phyloP scores from a whole-genome alignment of 2,888 invertebrate genomes.

The Branchipolynoe longqiensis region DNA sequence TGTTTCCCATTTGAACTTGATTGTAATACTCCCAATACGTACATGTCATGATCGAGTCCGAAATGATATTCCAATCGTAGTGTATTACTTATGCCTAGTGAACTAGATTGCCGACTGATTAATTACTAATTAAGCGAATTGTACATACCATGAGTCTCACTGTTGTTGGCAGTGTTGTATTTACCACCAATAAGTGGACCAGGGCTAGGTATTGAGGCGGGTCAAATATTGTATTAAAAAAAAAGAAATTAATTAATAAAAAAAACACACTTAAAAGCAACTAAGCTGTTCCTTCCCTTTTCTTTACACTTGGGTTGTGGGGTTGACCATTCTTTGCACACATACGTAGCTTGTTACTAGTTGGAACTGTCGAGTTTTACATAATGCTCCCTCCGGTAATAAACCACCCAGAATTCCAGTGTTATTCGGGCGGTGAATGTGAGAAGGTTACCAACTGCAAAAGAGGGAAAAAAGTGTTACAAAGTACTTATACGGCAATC shows the following conservation, averaged over 20 bases:
- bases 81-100: neutral
- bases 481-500: too few species aligned
- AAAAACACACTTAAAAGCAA: slow-evolving; percentile 13
- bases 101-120: neutral
- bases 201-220: slow-evolving; percentile 12
- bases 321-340: neutral
- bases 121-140: neutral
- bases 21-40: too few species aligned
- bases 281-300: slow-evolving; percentile 17
- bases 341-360: neutral
- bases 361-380: neutral
- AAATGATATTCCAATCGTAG: slow-evolving; percentile 5
- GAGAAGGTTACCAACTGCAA: slow-evolving; percentile 48
- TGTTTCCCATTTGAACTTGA: too few species aligned
- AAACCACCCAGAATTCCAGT: slow-evolving; percentile 5
- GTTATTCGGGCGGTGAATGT: slow-evolving; percentile 20
- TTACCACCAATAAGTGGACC: neutral
- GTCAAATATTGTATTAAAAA: slow-evolving; percentile 9
- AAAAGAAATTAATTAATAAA: slow-evolving; percentile 26
- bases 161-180: slow-evolving; percentile 27
- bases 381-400: slow-evolving; percentile 52
- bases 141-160: slow-evolving; percentile 21
- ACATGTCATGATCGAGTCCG: slow-evolving; percentile 12
- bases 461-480: neutral
- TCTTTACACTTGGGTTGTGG: neutral